Base-by-base conservation (phyloP, 2,888 invertebrate species). In the Mythimna impura region DNA sequence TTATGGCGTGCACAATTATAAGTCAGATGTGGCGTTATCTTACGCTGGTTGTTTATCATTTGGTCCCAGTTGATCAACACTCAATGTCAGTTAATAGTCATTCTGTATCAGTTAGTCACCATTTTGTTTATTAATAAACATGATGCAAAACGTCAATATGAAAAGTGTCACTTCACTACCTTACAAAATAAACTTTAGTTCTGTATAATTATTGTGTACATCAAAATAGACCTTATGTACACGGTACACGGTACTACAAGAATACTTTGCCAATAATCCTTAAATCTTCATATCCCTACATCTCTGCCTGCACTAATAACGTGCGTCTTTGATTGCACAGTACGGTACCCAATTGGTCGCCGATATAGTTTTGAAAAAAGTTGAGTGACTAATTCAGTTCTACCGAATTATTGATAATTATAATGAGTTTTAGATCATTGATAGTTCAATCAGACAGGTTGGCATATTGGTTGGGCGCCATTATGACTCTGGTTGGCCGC, bases 311-410 rank as follows among this genome's bases (percentile, higher is more conserved):
- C 10, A 54, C 74, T 63, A 65, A 80, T 74, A 81, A 74, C 67
- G 30, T 54, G 68, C 22, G 69, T 76, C 79, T 78, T 81, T 73
- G 80, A 75, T 69, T 75, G 75, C 70, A 75, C 73, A 70, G 78
- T 76, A 75, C 74, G 73, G 79, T 80, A 83, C 80, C 83, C 86
- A 85, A 87, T 87, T 89, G 86, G 86, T 83, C 86, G 87, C 63
- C 66, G 80, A 64, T 79, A 25, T 60, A 50, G 47, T 64, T 68
- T 68, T 52, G 17, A 64, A 52, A 55, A 68, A 20, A 60, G 5
- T 64, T 12, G 20, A 8, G 34, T 10, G 12, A 54, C n/a, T 34
- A 40, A 71, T 55, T 40, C 1, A 40, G 14, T 62, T 76, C 30
- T 22, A 30, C 9, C 2, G 12, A 40, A 8, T 43, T 58, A 57